Base-by-base conservation (phyloP, 2,797 vertebrate genomes). In the Enteromius afrohamiltoni region DNA sequence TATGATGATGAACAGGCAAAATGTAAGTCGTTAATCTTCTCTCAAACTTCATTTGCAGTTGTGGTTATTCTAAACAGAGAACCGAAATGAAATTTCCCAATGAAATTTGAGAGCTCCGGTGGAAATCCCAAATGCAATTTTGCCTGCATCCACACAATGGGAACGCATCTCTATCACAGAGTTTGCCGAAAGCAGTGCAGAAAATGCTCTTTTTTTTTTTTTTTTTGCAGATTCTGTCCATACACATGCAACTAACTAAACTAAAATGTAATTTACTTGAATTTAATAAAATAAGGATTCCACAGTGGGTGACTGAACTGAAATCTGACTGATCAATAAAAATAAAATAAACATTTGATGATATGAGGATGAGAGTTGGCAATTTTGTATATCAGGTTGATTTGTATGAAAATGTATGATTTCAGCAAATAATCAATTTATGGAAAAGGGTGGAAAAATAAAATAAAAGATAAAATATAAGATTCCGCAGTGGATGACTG, bases 11-110 rank as follows among this genome's bases (percentile, higher is more conserved):
- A 40, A 40, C 29, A 5, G 21, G 21, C 31, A 13, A 40, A 37
- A 58, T 75, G n/a, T 9, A 5, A 37, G 14, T 76, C 3, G 14
- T 58, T 76, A 76, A 76, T 76, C 73, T 58, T 75, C 73, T 58
- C 31, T 40, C 74, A 76, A 76, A 60, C 21, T 26, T 76, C 13
- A 58, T 76, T 42, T 76, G 73, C n/a, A 58, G 53, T 40, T 55
- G 31, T 10, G 11, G 16, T 58, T 58, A 58, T 76, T 26, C 55
- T 60, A 60, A 60, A 60, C 34, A 58, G 21, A 37, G 51, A 76
- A 37, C 51, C 3, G 0, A 58, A 76, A 76, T 76, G 6, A 75
- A 55, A 40, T 75, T 75, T 40, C 6, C 6, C 13, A 23, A 23
- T 40, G 73, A 75, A 76, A 60, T 76, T 40, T 17, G 34, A 76